A percentile compares a stretch with the other conserved stretches of the same genome.
Conservation (phyloP, 1,140 invertebrate genomes). For the Micrasema longulum region DNA sequence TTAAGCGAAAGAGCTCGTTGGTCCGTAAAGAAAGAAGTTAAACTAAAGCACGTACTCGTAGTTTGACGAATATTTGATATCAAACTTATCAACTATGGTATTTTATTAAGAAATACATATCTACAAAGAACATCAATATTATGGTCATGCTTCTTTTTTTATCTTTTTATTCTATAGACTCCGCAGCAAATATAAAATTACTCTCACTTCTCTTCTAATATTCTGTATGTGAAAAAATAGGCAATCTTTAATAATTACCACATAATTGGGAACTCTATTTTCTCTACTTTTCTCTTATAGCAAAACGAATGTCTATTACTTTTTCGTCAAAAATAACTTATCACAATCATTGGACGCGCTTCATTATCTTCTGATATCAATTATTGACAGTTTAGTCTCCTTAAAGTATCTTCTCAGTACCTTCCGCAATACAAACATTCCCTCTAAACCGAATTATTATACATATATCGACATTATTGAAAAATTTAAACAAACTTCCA, state of each 20-base stretch:
- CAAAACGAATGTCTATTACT: constrained; percentile 26
- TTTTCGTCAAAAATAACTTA: constrained; percentile 40
- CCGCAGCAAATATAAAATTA: constrained; percentile 23
- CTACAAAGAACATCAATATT: too few relatives aligned
- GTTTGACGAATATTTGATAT: too few relatives aligned
- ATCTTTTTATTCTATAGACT: too few relatives aligned
- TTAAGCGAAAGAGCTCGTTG: too few relatives aligned
- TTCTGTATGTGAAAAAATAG: constrained; percentile 44
- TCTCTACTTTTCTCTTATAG: constrained; percentile 20
- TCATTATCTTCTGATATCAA: constrained; percentile 33
- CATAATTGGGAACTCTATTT: constrained; percentile 34
- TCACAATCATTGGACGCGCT: constrained; percentile 53
- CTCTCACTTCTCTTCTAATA: constrained; percentile 22
- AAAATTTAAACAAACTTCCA: constrained; percentile 19
- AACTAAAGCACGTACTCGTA: too few relatives aligned
- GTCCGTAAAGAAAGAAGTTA: too few relatives aligned
- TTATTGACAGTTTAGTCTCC: constrained; percentile 8
- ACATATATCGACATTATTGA: too few relatives aligned
- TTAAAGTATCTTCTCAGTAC: constrained; percentile 2
- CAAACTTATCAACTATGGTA: too few relatives aligned
- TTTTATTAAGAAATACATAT: too few relatives aligned
- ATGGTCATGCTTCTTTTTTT: not conserved
- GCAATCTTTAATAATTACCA: constrained; percentile 35
- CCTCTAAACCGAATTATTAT: not conserved
- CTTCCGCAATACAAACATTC: not conserved